phyloP scores from a whole-genome alignment of 2,113 vertebrate genomes.

The Ctenomys sociabilis region DNA sequence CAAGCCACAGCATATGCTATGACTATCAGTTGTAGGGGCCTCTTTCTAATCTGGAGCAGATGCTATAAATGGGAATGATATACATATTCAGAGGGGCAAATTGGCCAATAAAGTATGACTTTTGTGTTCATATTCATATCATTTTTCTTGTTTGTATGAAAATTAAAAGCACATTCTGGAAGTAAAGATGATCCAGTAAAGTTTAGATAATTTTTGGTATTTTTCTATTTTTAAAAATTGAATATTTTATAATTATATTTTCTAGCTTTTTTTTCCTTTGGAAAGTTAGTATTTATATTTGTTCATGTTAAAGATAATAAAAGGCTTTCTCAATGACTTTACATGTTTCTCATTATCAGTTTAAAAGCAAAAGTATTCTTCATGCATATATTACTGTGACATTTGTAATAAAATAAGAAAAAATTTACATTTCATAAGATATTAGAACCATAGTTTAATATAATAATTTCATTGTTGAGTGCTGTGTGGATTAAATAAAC shows the following conservation, averaged over 20 bases:
- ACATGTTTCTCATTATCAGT: background rate
- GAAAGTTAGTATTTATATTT: constrained; percentile 46
- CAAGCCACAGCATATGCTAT: background rate
- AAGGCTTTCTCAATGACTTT: background rate
- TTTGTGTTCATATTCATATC: background rate
- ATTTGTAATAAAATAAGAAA: constrained; percentile 36
- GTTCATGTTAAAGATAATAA: background rate
- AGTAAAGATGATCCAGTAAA: background rate
- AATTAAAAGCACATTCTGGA: constrained; percentile 36
- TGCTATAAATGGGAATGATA: background rate
- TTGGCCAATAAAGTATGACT: background rate
- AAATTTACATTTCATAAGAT: background rate
- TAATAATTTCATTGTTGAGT: constrained; percentile 10
- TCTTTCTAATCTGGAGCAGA: constrained; percentile 3
- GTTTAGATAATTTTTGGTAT: constrained; percentile 15
- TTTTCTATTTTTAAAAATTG: constrained; percentile 33
- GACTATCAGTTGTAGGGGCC: background rate
- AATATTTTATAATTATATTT: background rate
- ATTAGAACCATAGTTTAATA: background rate
- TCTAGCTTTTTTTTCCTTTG: constrained; percentile 46
- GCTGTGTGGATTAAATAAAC: constrained; percentile 18
- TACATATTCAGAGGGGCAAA: background rate
- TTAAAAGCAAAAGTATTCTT: constrained; percentile 44
- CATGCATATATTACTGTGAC: background rate
- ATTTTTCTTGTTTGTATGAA: constrained; percentile 51